phyloP scores from a whole-genome alignment of 2,888 invertebrate genomes.

The Herminia tarsipennalis region DNA sequence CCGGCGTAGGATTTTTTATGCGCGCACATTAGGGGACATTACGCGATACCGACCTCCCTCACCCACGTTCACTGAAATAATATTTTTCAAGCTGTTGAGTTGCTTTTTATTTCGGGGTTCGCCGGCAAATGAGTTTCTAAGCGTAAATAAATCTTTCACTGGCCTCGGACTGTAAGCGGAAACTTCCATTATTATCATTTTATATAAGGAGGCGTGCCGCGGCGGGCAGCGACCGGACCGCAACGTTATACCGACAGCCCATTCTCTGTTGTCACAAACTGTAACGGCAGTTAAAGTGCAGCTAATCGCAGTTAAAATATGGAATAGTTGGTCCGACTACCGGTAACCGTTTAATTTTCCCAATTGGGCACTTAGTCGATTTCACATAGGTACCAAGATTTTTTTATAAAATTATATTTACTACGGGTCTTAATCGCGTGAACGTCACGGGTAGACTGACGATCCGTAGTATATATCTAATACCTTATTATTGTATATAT shows the following conservation, averaged over 20 bases:
- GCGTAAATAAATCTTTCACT: conserved; percentile 74
- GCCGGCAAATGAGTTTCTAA: conserved; percentile 78
- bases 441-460: too few species aligned
- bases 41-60: conserved; percentile 51
- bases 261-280: conserved; percentile 20
- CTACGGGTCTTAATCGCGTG: too few species aligned
- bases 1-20: conserved; percentile 62
- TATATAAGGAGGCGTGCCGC: conserved; percentile 27
- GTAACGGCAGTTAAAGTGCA: conserved; percentile 25
- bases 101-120: conserved; percentile 72
- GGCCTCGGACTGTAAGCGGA: conserved; percentile 47
- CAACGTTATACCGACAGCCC: too few species aligned
- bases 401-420: too few species aligned
- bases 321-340: conserved; percentile 28
- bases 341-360: conserved; percentile 33
- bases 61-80: conserved; percentile 65
- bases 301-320: conserved; percentile 39
- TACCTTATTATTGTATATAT: too few species aligned
- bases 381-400: too few species aligned
- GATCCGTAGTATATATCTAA: too few species aligned
- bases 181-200: conserved; percentile 61
- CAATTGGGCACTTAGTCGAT: too few species aligned
- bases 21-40: conserved; percentile 74
- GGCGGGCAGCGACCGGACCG: conserved; percentile 3
- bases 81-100: conserved; percentile 79